Percentiles rank a stretch among this genome's conserved stretches.
phyloP scores from a whole-genome alignment of 2,797 vertebrate species.

The Eulemur rubriventer region DNA sequence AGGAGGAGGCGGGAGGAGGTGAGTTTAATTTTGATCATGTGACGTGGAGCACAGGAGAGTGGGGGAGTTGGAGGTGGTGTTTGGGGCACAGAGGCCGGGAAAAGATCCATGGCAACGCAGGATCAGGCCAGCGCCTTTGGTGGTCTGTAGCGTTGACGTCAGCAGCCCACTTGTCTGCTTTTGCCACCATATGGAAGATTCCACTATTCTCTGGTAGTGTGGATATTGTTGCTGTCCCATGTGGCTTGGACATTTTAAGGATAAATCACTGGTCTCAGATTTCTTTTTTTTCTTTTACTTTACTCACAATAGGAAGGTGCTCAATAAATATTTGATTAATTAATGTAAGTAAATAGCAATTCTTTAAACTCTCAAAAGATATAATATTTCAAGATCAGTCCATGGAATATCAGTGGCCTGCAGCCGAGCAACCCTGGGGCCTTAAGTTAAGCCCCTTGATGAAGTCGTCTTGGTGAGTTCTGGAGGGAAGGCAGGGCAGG shows the following conservation, averaged over 20 bases:
- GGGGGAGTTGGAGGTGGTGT: neutral
- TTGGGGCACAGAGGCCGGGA: neutral
- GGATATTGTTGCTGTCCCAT: neutral
- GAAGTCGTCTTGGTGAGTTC: neutral
- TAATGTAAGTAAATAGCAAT: neutral
- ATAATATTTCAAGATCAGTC: neutral
- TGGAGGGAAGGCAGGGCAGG: neutral
- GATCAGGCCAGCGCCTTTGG: neutral
- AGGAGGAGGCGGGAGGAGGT: neutral
- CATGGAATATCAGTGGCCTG: neutral
- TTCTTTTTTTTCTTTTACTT: neutral
- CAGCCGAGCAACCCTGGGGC: neutral
- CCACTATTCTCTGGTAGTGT: neutral
- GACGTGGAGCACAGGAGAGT: neutral
- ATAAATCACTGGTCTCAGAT: neutral
- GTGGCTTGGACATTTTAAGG: neutral
- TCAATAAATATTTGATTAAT: neutral
- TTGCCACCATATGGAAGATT: neutral
- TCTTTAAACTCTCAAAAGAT: neutral
- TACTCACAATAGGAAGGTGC: neutral
- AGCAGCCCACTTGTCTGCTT: neutral
- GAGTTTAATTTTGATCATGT: conserved; percentile 6
- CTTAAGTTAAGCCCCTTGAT: neutral
- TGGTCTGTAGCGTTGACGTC: too few relatives aligned
- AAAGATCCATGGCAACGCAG: neutral